Conservation (phyloP, 2,888 invertebrate genomes). For the Melanchra persicariae region DNA sequence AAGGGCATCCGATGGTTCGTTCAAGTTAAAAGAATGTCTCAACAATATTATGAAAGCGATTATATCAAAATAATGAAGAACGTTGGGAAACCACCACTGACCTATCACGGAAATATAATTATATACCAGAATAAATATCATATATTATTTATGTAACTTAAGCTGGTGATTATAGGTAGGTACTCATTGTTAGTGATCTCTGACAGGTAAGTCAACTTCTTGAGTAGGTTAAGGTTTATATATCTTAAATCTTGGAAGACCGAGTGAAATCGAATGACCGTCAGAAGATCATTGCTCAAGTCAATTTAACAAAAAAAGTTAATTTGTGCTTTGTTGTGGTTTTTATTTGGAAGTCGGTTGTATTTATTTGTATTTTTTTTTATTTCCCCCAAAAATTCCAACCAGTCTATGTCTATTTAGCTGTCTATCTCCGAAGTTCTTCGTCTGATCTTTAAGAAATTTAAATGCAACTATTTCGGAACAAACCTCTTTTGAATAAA, state of each 20-base stretch:
- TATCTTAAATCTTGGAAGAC: neutral
- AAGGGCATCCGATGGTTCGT: constrained; percentile 31
- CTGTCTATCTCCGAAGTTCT: too few species aligned
- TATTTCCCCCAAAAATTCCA: too few species aligned
- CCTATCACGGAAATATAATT: constrained; percentile 59
- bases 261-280: neutral
- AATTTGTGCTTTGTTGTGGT: too few species aligned
- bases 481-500: too few species aligned
- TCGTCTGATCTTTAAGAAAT: too few species aligned
- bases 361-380: too few species aligned
- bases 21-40: constrained; percentile 29
- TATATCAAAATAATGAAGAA: constrained; percentile 32
- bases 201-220: neutral
- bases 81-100: constrained; percentile 34
- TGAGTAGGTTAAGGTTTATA: neutral
- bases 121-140: constrained; percentile 20
- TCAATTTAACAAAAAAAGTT: too few species aligned
- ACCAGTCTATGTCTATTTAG: too few species aligned
- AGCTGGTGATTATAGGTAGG: neutral
- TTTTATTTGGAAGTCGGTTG: too few species aligned
- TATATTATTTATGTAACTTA: neutral
- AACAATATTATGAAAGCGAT: constrained; percentile 38
- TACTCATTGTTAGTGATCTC: neutral
- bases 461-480: too few species aligned
- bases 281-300: neutral